A percentile compares a stretch with the other conserved stretches of the same genome.
phyloP scores from a whole-genome alignment of 2,888 invertebrate genomes.

The Leucophora obtusa region DNA sequence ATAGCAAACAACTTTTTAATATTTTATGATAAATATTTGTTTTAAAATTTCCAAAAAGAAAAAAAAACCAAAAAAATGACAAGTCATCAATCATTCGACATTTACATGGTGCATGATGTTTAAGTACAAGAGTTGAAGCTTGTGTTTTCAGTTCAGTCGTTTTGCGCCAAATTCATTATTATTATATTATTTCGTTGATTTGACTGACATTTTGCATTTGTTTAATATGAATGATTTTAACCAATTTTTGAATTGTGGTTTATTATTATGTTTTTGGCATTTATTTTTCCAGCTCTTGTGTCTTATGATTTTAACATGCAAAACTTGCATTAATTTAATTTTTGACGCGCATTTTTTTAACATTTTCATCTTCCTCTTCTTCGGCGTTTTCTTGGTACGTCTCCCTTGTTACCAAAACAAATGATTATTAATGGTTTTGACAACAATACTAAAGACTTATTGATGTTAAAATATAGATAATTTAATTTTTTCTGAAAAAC shows the following conservation, averaged over 20 bases:
- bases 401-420: constrained; percentile 38
- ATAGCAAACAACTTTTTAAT: not conserved
- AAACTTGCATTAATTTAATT: constrained; percentile 66
- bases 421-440: constrained; percentile 64
- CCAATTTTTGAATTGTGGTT: not conserved
- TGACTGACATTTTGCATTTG: constrained; percentile 33
- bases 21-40: constrained; percentile 17
- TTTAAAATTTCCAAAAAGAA: constrained; percentile 5
- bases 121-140: constrained; percentile 5
- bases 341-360: constrained; percentile 46
- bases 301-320: constrained; percentile 62
- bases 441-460: constrained; percentile 59
- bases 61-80: constrained; percentile 24
- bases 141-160: constrained; percentile 11
- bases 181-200: constrained; percentile 34
- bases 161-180: constrained; percentile 49
- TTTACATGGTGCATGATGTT: constrained; percentile 21
- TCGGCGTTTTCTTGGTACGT: constrained; percentile 19
- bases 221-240: not conserved
- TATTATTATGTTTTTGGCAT: not conserved
- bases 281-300: not conserved
- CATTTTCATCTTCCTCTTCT: constrained; percentile 10
- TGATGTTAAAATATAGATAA: constrained; percentile 61
- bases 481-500: constrained; percentile 20
- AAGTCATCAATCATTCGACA: constrained; percentile 63